Evolutionary conservation across 2,888 invertebrate species (phyloP).

Genomic region (Diploptera punctata): DNA sequence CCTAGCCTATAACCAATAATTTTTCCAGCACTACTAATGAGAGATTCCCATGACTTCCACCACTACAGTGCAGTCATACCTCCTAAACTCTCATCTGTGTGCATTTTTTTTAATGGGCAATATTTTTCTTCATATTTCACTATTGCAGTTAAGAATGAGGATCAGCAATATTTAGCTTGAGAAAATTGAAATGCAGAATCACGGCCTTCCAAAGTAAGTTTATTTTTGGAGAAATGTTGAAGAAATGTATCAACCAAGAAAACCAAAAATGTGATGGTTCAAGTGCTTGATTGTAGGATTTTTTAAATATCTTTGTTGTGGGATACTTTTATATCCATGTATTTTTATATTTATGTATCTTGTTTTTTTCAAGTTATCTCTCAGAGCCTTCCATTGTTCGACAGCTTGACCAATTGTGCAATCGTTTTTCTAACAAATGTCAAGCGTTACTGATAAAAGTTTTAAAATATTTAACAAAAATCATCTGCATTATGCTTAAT

Average conservation of each 20-base stretch:
- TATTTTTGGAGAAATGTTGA: not conserved
- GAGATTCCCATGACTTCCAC: not conserved
- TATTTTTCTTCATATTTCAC: not conserved
- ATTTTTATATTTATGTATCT: too few species aligned
- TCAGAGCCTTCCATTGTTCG: not conserved
- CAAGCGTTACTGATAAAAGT: not conserved
- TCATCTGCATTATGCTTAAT: too few species aligned
- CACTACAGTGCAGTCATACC: not conserved
- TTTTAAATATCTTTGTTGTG: not conserved
- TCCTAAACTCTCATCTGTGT: not conserved
- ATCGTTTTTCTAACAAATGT: not conserved
- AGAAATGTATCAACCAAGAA: not conserved
- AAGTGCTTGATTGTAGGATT: not conserved
- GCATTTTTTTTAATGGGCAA: not conserved
- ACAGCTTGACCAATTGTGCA: too few species aligned
- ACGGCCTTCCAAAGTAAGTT: not conserved
- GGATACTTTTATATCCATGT: not conserved
- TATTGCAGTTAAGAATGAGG: not conserved
- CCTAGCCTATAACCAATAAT: too few species aligned
- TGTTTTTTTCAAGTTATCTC: not conserved
- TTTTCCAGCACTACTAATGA: not conserved
- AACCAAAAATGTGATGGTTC: not conserved
- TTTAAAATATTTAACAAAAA: too few species aligned
- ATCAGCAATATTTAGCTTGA: not conserved
- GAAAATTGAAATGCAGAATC: not conserved